Percentiles rank a stretch among this genome's conserved stretches.
Conservation (phyloP, 2,888 invertebrate species). For the Sialis fuliginosa region DNA sequence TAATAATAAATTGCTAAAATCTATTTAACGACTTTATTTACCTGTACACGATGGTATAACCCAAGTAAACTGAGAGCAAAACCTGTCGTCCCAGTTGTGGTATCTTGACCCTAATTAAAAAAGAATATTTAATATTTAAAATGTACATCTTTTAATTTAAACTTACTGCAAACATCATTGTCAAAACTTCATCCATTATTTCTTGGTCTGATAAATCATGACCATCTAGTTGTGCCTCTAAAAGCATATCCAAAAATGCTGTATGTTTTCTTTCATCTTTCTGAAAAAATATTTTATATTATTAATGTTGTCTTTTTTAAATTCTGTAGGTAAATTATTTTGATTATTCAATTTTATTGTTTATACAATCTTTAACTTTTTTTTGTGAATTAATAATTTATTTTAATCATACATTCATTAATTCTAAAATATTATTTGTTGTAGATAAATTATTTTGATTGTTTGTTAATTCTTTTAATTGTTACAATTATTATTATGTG, state of each 20-base stretch:
- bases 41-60: constrained; percentile 10
- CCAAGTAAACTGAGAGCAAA: constrained; percentile 15
- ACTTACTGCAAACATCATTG: constrained; percentile 15
- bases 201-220: constrained; percentile 12
- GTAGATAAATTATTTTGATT: too few species aligned
- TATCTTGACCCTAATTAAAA: constrained; percentile 15
- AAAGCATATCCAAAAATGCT: constrained; percentile 11
- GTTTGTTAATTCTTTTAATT: too few species aligned
- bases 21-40: not conserved
- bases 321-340: too few species aligned
- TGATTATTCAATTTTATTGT: too few species aligned
- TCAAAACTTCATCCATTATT: constrained; percentile 15
- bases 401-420: too few species aligned
- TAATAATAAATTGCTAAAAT: not conserved
- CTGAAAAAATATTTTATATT: not conserved
- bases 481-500: too few species aligned
- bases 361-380: too few species aligned
- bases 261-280: constrained; percentile 4
- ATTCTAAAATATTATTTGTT: too few species aligned
- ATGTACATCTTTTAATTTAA: not conserved
- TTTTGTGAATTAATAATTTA: too few species aligned
- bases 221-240: constrained; percentile 11
- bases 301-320: too few species aligned
- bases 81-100: constrained; percentile 13
- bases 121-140: not conserved